Conservation (phyloP, 2,888 invertebrate species). For the Drosophila atroscutellata region DNA sequence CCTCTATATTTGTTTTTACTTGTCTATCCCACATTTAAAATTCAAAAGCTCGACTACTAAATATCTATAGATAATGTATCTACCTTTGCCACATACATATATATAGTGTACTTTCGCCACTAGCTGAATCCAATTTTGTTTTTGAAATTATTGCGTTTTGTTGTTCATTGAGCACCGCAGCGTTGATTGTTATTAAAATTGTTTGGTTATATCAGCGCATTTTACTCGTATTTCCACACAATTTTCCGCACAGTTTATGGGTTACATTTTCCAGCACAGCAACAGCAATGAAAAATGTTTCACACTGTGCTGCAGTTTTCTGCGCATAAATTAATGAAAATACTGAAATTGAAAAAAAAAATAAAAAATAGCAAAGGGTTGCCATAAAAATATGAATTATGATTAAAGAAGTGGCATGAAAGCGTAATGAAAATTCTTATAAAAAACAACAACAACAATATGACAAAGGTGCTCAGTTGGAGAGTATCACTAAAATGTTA, state of each 20-base stretch:
- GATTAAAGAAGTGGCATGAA: conserved; percentile 27
- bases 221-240: conserved; percentile 44
- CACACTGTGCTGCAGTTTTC: conserved; percentile 76
- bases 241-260: conserved; percentile 55
- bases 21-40: neutral
- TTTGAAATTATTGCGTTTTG: conserved; percentile 31
- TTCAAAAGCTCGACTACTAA: neutral
- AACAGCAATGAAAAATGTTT: conserved; percentile 55
- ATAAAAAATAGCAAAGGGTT: conserved; percentile 30
- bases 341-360: conserved; percentile 20
- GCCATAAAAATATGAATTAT: conserved; percentile 38
- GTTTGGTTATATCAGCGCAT: conserved; percentile 44
- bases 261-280: conserved; percentile 47
- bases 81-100: neutral
- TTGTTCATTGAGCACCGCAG: conserved; percentile 19
- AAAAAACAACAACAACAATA: conserved; percentile 4
- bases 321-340: conserved; percentile 72
- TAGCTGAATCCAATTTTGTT: conserved; percentile 17
- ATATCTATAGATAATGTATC: neutral
- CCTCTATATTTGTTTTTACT: neutral
- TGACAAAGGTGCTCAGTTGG: conserved; percentile 14
- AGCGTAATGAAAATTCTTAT: conserved; percentile 15
- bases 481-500: neutral
- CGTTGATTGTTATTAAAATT: conserved; percentile 39
- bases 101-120: conserved; percentile 35